Base-by-base conservation (phyloP, 2,797 vertebrate species). In the Pterois miles region DNA sequence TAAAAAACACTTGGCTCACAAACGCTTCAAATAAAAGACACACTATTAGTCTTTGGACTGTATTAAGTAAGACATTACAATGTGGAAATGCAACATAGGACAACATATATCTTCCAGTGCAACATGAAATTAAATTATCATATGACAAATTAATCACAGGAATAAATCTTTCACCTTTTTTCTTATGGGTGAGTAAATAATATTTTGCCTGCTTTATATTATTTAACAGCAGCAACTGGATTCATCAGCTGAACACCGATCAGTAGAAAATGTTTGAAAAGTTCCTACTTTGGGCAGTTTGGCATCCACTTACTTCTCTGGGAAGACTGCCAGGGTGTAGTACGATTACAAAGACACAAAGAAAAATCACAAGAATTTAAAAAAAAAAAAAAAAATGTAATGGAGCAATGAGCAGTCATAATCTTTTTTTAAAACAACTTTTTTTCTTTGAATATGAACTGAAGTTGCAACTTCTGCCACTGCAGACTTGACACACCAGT, bases 291-390 rank as follows among this genome's bases (percentile, higher is more conserved):
- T 40, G 20, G 34, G 8, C 16, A 22, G 50, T 27, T 71, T 70
- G 65, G 59, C 71, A 70, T 57, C 12, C 25, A 22, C 27, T 50
- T 6, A 12, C 18, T 16, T 38, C 18, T 43, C 59, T 53, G n/a
- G 65, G 59, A 46, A 33, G 20, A 69, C 25, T 31, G 71, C 53
- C 71, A 75, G 66, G 22, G 3, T 70, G 58, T 34, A 7, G 27
- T 20, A 33, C 33, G 52, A 65, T 52, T 40, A 34, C 33, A 65
- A 46, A 63, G 46, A 66, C 29, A 66, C 16, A 23, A 11, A 0
- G 27, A 18, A 25, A 59, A 68, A 59, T 52, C 50, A 10, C 43
- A 46, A 56, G 65, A 69, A 53, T 9, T n/a, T n/a, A n/a, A n/a
- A 60, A 40, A 31, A 20, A 10, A 14, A 2, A 40, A 40, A 2